phyloP scores from a whole-genome alignment of 1,140 invertebrate species.

The Hormaphis cornu region DNA sequence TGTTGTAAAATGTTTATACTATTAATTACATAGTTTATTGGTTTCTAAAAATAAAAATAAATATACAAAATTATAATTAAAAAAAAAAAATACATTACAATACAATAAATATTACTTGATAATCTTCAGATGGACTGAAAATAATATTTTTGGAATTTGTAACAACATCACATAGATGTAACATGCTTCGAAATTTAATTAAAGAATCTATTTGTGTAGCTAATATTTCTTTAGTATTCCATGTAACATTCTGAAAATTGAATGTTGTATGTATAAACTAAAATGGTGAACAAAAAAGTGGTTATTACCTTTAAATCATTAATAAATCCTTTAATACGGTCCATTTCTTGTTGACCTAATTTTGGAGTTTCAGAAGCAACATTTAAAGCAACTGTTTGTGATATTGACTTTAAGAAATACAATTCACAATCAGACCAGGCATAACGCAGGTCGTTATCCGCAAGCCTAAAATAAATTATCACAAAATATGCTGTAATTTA shows the following conservation, averaged over 20 bases:
- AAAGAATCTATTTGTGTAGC: neutral
- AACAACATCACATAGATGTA: neutral
- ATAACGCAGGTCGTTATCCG: conserved; percentile 48
- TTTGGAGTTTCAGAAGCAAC: conserved; percentile 53
- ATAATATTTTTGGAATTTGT: neutral
- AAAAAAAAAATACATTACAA: neutral
- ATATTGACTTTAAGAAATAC: conserved; percentile 65
- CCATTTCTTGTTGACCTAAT: conserved; percentile 66
- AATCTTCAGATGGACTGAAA: neutral
- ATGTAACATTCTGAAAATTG: conserved; percentile 2
- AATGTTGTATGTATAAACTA: neutral
- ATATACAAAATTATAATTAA: neutral
- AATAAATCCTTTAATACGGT: conserved; percentile 73
- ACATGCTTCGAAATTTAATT: neutral
- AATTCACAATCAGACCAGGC: conserved; percentile 65
- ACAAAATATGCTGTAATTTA: neutral
- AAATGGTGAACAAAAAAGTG: neutral
- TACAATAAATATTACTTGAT: neutral
- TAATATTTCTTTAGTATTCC: conserved; percentile 9
- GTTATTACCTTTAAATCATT: conserved; percentile 49
- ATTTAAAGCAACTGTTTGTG: conserved; percentile 57
- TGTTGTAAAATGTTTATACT: conserved; percentile 17
- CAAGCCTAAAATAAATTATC: conserved; percentile 41
- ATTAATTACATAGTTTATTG: conserved; percentile 4
- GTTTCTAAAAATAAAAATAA: neutral